phyloP scores from a whole-genome alignment of 2,888 invertebrate genomes.

The Pardosa pseudoannulata region DNA sequence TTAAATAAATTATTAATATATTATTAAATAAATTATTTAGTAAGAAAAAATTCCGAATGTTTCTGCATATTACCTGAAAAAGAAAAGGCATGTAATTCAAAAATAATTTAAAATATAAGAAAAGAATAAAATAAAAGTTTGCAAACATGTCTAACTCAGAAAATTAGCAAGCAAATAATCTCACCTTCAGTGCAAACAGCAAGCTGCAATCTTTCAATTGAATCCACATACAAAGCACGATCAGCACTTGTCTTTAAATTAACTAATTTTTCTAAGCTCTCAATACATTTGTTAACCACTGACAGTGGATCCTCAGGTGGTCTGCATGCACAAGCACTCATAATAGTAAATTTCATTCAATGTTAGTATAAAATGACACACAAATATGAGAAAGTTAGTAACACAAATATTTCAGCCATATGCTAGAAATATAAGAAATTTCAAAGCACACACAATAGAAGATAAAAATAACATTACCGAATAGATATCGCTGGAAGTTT shows the following conservation, averaged over 20 bases:
- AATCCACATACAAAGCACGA: conserved; percentile 62
- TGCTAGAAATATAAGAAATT: no score
- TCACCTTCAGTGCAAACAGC: conserved; percentile 66
- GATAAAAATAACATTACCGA: no score
- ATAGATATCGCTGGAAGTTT: no score
- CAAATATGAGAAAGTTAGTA: neutral
- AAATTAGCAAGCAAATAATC: conserved; percentile 8
- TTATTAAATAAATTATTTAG: no score
- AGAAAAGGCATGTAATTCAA: no score
- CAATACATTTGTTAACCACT: conserved; percentile 69
- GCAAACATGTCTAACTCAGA: no score
- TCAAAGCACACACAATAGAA: no score
- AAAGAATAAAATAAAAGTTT: neutral
- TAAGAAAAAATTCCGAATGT: neutral
- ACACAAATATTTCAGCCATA: neutral
- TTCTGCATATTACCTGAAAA: no score
- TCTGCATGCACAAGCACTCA: conserved; percentile 66
- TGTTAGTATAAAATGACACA: neutral
- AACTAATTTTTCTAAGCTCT: conserved; percentile 69
- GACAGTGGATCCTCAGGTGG: conserved; percentile 55
- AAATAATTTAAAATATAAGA: no score
- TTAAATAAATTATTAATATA: no score
- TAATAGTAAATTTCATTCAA: neutral
- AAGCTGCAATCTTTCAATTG: conserved; percentile 58
- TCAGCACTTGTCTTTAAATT: conserved; percentile 71